Evolutionary conservation across 2,888 invertebrate species (phyloP), one percentile per base, ranked within the genome.

Genomic region (Megalurothrips usitatus): DNA sequence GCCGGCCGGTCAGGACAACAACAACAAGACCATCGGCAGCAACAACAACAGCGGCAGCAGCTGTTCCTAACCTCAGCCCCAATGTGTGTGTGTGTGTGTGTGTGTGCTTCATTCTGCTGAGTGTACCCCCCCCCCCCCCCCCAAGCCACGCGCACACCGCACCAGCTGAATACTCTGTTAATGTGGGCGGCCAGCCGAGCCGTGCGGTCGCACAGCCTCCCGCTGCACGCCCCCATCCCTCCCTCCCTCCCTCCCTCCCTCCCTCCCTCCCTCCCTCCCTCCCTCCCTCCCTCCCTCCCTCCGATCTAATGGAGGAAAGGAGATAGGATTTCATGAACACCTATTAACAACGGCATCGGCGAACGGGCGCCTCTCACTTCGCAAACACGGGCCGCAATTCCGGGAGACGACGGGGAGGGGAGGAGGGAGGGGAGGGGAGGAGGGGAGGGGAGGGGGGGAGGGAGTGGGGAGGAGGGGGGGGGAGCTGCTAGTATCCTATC

Each of bases 291-390:
- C 52, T 0, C 58, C 19, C 58, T 6, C 19, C n/a, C 58, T n/a
- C 17, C n/a, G n/a, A 58, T 19, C 58, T 14, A 17, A 58, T 19
- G n/a, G n/a, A 6, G 14, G 58, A 58, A 58, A 58, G 58, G 58
- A n/a, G 58, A 58, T 58, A n/a, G 58, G 58, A 58, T 58, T 10
- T 58, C 58, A 58, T 58, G 58, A 58, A 58, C 58, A 58, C 58
- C 58, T 58, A 14, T 58, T 58, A 58, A 58, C 58, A 58, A 58
- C 17, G 58, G 58, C 58, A 58, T 58, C 58, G 58, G n/a, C 19
- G 34, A 43, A 12, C 52, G 58, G 1, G 2, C 17, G 58, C 58
- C 58, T 58, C 58, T 8, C 58, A 8, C 14, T 58, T 6, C 19
- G 58, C 58, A 58, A 58, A 58, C 58, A 58, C 58, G 17, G n/a